Evolutionary conservation across 2,797 vertebrate species (phyloP).

Genomic region (Eleutherodactylus coqui): DNA sequence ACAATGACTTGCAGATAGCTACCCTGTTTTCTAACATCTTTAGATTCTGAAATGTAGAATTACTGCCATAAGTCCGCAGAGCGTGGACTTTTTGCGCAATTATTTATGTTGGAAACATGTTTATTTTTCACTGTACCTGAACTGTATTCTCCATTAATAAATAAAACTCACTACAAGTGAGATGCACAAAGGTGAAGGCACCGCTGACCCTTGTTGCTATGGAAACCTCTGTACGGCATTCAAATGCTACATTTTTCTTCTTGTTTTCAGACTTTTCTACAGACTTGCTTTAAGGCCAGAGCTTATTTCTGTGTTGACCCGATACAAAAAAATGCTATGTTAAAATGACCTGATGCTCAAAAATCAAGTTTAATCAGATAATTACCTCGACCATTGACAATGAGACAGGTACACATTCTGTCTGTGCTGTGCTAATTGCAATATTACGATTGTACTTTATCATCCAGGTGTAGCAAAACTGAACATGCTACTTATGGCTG

Average conservation of each 20-base stretch:
- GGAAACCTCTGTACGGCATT: not conserved
- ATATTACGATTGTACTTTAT: not conserved
- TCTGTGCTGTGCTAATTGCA: not conserved
- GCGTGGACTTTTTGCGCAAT: not conserved
- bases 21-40: no score
- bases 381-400: not conserved
- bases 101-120: not conserved
- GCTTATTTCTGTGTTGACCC: not conserved
- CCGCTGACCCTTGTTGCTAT: not conserved
- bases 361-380: not conserved
- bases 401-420: not conserved
- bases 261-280: not conserved
- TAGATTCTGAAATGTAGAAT: no score
- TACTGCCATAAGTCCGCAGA: no score
- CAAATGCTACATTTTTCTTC: not conserved
- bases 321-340: not conserved
- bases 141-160: not conserved
- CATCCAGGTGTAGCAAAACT: not conserved
- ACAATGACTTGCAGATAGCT: no score
- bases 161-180: not conserved
- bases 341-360: no score
- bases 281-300: not conserved
- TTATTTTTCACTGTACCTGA: slow-evolving; percentile 4
- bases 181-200: slow-evolving; percentile 3
- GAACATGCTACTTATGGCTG: not conserved